phyloP scores from a whole-genome alignment of 2,797 vertebrate species.

The Onychomys torridus region DNA sequence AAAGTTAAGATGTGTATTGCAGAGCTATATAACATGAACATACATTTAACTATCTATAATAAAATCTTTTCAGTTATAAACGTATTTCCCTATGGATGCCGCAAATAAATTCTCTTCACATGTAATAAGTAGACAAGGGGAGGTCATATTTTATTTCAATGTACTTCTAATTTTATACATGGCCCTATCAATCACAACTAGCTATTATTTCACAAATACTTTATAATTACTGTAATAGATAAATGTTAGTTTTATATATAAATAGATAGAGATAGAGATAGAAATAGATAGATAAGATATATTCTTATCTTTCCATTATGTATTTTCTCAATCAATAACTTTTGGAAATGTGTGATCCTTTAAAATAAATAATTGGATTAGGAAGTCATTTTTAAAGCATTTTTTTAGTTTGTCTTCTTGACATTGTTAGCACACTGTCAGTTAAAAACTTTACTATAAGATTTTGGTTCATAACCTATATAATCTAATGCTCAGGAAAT shows the following conservation, averaged over 20 bases:
- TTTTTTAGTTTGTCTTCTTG: slow-evolving; percentile 56
- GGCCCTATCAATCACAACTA: background rate
- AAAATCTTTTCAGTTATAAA: slow-evolving; percentile 15
- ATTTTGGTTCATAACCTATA: slow-evolving; percentile 70
- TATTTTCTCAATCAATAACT: background rate
- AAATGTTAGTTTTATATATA: background rate
- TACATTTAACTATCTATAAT: background rate
- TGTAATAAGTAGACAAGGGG: slow-evolving; percentile 28
- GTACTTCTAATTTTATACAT: slow-evolving; percentile 21
- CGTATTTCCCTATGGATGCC: background rate
- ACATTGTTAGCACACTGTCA: slow-evolving; percentile 67
- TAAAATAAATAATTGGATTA: slow-evolving; percentile 73
- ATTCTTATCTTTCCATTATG: slow-evolving; percentile 40
- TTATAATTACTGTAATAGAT: slow-evolving; percentile 21
- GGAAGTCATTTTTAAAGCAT: slow-evolving; percentile 72
- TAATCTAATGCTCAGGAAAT: slow-evolving; percentile 76
- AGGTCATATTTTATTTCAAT: slow-evolving; percentile 6
- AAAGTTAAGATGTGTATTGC: background rate
- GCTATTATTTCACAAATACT: slow-evolving; percentile 21
- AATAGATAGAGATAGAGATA: no score
- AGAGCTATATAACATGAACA: background rate
- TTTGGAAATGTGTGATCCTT: slow-evolving; percentile 50
- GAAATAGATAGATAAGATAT: no score
- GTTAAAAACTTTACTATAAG: slow-evolving; percentile 66
- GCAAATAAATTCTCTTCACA: slow-evolving; percentile 9